phyloP scores from a whole-genome alignment of 2,797 vertebrate genomes.

The Nyctalus aviator region DNA sequence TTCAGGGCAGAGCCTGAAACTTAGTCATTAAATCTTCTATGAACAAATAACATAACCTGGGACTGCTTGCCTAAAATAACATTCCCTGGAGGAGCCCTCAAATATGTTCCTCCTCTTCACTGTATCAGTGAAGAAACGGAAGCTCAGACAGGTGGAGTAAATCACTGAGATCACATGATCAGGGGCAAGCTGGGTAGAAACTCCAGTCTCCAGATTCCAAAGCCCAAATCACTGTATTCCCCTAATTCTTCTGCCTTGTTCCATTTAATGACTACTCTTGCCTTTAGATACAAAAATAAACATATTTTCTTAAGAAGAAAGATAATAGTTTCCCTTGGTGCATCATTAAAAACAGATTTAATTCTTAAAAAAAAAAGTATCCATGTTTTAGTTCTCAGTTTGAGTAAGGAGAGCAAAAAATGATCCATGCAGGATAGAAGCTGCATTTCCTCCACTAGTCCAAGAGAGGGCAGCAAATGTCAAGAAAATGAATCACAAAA shows the following conservation, averaged over 20 bases:
- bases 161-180: not conserved
- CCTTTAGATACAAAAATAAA: constrained; percentile 45
- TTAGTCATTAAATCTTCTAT: not conserved
- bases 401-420: not conserved
- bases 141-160: constrained; percentile 30
- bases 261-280: constrained; percentile 14
- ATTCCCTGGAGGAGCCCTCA: constrained; percentile 27
- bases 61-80: constrained; percentile 18
- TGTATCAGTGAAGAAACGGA: constrained; percentile 41
- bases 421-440: not conserved
- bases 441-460: constrained; percentile 59
- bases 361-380: constrained; percentile 51
- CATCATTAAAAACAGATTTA: constrained; percentile 23
- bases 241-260: constrained; percentile 35
- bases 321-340: not conserved
- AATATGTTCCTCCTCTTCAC: constrained; percentile 32
- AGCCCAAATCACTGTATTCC: not conserved
- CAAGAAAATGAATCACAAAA: constrained; percentile 61
- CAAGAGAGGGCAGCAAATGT: constrained; percentile 83
- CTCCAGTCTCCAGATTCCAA: constrained; percentile 23
- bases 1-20: not conserved
- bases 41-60: constrained; percentile 47
- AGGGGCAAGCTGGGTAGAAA: not conserved
- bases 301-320: not conserved
- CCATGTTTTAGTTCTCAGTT: constrained; percentile 22